Evolutionary conservation across 2,888 invertebrate species (phyloP).

Genomic region (Neoscelio sp.): DNA sequence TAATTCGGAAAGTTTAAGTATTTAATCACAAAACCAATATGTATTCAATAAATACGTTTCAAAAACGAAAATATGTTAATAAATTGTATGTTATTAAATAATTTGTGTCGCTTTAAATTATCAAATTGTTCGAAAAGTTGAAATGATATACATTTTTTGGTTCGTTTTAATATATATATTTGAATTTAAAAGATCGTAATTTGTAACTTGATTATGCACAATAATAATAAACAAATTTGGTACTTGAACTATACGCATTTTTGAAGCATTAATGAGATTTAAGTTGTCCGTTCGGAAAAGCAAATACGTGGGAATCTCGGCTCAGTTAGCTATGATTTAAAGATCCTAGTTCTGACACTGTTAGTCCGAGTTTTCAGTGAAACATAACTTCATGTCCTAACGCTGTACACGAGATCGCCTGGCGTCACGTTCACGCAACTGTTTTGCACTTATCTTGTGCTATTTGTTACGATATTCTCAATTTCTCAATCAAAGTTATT

Average conservation of each 20-base stretch:
- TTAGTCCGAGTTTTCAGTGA: constrained; percentile 18
- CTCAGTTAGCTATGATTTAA: constrained; percentile 34
- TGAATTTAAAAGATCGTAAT: too few species aligned
- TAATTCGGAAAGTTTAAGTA: too few species aligned
- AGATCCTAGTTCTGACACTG: constrained; percentile 20
- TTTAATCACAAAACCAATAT: too few species aligned
- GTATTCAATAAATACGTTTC: too few species aligned
- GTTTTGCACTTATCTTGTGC: constrained; percentile 43
- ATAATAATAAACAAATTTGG: too few species aligned
- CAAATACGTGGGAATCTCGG: constrained; percentile 47
- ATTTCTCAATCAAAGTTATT: constrained; percentile 42
- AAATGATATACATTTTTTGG: too few species aligned
- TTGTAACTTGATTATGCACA: too few species aligned
- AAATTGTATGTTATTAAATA: too few species aligned
- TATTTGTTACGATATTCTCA: constrained; percentile 48
- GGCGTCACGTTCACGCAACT: constrained; percentile 40
- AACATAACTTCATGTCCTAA: constrained; percentile 34
- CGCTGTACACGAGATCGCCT: constrained; percentile 22
- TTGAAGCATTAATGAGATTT: constrained; percentile 33
- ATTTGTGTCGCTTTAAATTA: too few species aligned
- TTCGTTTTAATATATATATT: too few species aligned
- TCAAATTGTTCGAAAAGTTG: too few species aligned
- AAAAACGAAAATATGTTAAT: too few species aligned
- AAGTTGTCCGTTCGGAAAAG: constrained; percentile 40
- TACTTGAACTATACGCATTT: constrained; percentile 27